Evolutionary conservation across 2,797 vertebrate species (phyloP).

Genomic region (Tolypeutes matacus): DNA sequence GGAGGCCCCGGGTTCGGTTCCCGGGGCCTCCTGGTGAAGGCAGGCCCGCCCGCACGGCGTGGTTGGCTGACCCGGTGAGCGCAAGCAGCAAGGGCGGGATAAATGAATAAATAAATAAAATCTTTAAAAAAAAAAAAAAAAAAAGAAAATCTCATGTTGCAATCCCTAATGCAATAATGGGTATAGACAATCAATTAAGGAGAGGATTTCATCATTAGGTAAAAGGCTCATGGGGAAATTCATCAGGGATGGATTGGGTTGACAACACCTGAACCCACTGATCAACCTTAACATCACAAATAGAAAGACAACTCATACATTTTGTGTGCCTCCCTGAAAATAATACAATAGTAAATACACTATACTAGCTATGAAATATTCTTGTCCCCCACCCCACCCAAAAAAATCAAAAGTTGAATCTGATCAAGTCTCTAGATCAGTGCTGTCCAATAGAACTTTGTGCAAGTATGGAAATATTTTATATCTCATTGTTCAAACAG

Average conservation of each 20-base stretch:
- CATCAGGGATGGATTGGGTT: not conserved
- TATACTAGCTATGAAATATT: not conserved
- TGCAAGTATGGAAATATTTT: slow-evolving; percentile 21
- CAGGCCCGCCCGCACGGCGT: too few species aligned
- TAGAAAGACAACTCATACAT: not conserved
- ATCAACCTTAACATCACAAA: not conserved
- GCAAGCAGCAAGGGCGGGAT: too few species aligned
- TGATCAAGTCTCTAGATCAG: slow-evolving; percentile 16
- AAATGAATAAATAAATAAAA: too few species aligned
- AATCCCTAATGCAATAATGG: not conserved
- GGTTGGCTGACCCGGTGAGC: too few species aligned
- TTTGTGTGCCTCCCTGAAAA: not conserved
- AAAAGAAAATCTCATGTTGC: too few species aligned
- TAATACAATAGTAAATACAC: not conserved
- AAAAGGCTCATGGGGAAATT: slow-evolving; percentile 9
- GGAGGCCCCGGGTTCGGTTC: too few species aligned
- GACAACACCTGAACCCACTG: not conserved
- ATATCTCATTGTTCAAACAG: not conserved
- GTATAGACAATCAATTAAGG: not conserved
- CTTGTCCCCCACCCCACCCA: not conserved
- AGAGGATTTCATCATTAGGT: not conserved
- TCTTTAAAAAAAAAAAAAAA: too few species aligned
- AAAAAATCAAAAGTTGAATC: not conserved
- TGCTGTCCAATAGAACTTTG: slow-evolving; percentile 41
- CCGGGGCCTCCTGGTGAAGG: too few species aligned